Percentiles rank a stretch among this genome's conserved stretches.
phyloP scores from a whole-genome alignment of 2,888 invertebrate genomes.

The Erynnis tages region DNA sequence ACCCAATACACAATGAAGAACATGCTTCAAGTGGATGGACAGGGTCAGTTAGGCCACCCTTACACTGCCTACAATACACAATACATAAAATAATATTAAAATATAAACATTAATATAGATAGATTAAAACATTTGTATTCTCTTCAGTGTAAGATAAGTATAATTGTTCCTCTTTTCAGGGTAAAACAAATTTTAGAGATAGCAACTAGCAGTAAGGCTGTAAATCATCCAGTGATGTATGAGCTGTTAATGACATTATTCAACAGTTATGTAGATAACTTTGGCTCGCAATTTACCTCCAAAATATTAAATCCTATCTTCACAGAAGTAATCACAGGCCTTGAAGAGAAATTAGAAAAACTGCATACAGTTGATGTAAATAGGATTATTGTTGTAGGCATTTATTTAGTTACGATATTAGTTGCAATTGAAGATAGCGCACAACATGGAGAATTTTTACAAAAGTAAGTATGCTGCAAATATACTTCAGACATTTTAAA shows the following conservation, averaged over 20 bases:
- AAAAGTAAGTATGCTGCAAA: slow-evolving; percentile 67
- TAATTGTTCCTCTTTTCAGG: slow-evolving; percentile 51
- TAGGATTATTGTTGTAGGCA: slow-evolving; percentile 81
- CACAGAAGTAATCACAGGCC: slow-evolving; percentile 75
- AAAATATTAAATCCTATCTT: slow-evolving; percentile 82
- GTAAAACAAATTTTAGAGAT: slow-evolving; percentile 65
- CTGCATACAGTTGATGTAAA: slow-evolving; percentile 74
- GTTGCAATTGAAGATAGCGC: slow-evolving; percentile 70
- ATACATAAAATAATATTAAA: no score
- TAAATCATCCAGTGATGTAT: slow-evolving; percentile 60
- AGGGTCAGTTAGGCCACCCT: no score
- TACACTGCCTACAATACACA: no score
- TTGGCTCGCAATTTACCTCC: slow-evolving; percentile 84
- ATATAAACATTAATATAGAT: no score
- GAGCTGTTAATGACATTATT: slow-evolving; percentile 62
- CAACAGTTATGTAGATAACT: slow-evolving; percentile 80
- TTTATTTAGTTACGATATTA: slow-evolving; percentile 82
- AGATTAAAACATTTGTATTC: no score
- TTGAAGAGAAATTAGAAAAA: slow-evolving; percentile 84
- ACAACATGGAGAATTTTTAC: slow-evolving; percentile 79
- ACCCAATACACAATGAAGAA: no score
- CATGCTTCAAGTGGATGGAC: no score
- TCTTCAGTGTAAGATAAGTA: background rate
- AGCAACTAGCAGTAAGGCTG: slow-evolving; percentile 52
- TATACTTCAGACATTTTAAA: background rate